phyloP scores from a whole-genome alignment of 1,140 invertebrate species.

The Apis florea region DNA sequence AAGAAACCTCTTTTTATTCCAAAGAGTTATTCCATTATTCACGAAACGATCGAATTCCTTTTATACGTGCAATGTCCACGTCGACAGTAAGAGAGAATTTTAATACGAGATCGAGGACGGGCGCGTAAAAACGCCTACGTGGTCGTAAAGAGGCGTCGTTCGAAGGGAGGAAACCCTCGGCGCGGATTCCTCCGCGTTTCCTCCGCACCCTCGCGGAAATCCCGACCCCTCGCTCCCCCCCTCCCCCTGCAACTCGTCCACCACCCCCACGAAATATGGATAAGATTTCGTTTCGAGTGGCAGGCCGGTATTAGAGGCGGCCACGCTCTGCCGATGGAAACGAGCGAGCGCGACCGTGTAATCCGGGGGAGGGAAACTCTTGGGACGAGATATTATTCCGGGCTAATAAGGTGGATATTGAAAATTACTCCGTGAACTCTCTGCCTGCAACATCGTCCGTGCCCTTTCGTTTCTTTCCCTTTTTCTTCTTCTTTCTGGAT shows the following conservation, averaged over 20 bases:
- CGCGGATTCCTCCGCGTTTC: constrained; percentile 20
- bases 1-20: no score
- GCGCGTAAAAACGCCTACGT: constrained; percentile 61
- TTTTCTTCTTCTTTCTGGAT: no score
- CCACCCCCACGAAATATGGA: constrained; percentile 48
- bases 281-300: constrained; percentile 58
- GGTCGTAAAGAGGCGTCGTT: constrained; percentile 43
- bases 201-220: neutral
- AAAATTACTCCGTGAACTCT: constrained; percentile 55
- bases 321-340: constrained; percentile 22
- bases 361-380: constrained; percentile 60
- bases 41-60: neutral
- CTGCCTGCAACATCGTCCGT: neutral
- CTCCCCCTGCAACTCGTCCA: neutral
- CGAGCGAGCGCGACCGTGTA: constrained; percentile 41
- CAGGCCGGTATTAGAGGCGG: constrained; percentile 42
- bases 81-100: constrained; percentile 62
- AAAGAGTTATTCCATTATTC: no score
- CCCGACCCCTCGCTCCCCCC: neutral
- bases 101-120: constrained; percentile 55
- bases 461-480: neutral
- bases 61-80: neutral
- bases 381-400: constrained; percentile 64
- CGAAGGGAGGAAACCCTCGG: constrained; percentile 35
- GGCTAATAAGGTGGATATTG: constrained; percentile 69